Conservation (phyloP, 2,113 vertebrate genomes). For the Emberiza fucata region DNA sequence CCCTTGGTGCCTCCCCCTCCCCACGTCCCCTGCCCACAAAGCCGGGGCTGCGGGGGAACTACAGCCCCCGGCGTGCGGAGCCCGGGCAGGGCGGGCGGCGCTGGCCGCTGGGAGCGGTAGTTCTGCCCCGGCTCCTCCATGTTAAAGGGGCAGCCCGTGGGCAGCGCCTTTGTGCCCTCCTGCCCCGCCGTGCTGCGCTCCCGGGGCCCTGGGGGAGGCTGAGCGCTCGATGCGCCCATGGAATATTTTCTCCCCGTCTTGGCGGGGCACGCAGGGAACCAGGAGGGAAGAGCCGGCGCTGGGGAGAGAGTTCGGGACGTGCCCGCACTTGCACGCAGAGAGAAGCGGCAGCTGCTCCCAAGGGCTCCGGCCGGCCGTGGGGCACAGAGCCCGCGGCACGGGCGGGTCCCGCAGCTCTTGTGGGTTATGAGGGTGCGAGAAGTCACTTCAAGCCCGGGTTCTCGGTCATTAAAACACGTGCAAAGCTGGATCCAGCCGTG, state of each 20-base stretch:
- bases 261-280: fast-evolving
- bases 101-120: slow-evolving; percentile 36
- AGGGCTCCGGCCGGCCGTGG: background rate
- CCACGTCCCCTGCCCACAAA: fast-evolving
- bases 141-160: slow-evolving; percentile 6
- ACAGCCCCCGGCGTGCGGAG: background rate
- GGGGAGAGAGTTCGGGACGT: background rate
- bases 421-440: background rate
- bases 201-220: fast-evolving
- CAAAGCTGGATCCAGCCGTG: background rate
- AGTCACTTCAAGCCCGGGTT: background rate
- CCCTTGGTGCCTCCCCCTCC: no score
- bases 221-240: fast-evolving
- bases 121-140: background rate
- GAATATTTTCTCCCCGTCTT: background rate
- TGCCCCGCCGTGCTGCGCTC: fast-evolving
- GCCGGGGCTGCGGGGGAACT: background rate
- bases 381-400: fast-evolving
- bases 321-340: background rate
- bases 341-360: fast-evolving
- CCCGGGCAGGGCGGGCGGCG: background rate
- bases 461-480: background rate
- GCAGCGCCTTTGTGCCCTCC: background rate
- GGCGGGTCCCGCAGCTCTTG: background rate
- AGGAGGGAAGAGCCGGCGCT: background rate